Conservation (phyloP, 2,113 vertebrate genomes). For the Sapajus apella region DNA sequence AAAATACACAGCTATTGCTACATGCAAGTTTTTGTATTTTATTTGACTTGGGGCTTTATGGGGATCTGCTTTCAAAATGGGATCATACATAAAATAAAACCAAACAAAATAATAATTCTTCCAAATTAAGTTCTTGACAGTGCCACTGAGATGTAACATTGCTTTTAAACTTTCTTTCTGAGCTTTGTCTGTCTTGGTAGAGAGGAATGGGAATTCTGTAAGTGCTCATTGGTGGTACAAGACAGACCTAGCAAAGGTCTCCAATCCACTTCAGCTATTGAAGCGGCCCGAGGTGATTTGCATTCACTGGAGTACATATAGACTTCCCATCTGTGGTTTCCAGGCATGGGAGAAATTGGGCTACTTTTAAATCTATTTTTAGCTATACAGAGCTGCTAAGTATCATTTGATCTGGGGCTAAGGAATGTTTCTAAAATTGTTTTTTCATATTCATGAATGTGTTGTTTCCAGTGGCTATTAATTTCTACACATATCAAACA, state of each 20-base stretch:
- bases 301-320: conserved; percentile 46
- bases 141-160: not conserved
- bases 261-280: conserved; percentile 48
- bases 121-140: conserved; percentile 19
- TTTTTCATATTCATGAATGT: conserved; percentile 75
- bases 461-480: conserved; percentile 71
- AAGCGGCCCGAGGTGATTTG: conserved; percentile 44
- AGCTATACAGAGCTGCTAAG: conserved; percentile 58
- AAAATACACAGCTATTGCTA: not conserved
- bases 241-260: not conserved
- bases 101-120: not conserved
- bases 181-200: not conserved
- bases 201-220: conserved; percentile 25
- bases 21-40: conserved; percentile 28
- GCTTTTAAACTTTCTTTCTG: conserved; percentile 47
- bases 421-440: conserved; percentile 73
- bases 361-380: conserved; percentile 75
- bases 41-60: not conserved
- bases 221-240: not conserved
- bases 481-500: conserved; percentile 56
- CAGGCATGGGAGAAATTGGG: conserved; percentile 70
- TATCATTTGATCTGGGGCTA: conserved; percentile 42
- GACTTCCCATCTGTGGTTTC: not conserved
- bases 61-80: conserved; percentile 8
- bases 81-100: conserved; percentile 29